These are phyloP conservation scores for Arenaria interpres DNA, from an alignment of 2,113 vertebrate genomes.

Conservation along the genomic window DNA sequence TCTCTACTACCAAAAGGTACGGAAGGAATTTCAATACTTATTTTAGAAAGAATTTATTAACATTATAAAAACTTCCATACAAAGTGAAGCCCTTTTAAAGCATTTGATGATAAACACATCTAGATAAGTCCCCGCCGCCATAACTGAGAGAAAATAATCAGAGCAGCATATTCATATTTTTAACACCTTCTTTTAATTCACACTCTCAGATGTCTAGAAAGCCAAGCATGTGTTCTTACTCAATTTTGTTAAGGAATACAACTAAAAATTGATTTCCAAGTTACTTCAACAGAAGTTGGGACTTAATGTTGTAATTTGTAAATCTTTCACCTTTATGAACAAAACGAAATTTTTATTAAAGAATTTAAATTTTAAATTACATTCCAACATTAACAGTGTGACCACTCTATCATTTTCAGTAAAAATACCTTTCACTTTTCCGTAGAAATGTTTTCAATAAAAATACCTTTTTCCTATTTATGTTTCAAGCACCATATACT, in stretches of 20 bases:
- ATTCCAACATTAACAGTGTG: not conserved
- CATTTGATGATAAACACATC: not conserved
- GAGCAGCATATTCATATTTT: not conserved
- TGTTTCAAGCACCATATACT: not conserved
- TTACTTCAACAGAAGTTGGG: not conserved
- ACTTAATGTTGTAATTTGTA: not conserved
- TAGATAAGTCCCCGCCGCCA: not conserved
- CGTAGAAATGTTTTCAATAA: not conserved
- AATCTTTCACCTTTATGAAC: not conserved
- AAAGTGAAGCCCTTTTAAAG: not conserved
- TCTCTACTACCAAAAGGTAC: not conserved
- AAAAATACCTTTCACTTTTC: not conserved
- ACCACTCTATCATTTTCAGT: not conserved
- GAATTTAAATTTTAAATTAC: not conserved
- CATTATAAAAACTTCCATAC: not conserved
- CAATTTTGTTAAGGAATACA: not conserved
- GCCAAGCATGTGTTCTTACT: not conserved
- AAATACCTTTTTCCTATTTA: not conserved
- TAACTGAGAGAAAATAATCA: not conserved
- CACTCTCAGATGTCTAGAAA: not conserved
- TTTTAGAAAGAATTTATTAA: not conserved
- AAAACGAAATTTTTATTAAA: not conserved
- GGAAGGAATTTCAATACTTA: not conserved
- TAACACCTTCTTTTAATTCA: not conserved
- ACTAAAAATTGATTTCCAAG: not conserved